These are phyloP conservation scores for Tachysurus vachellii DNA, from an alignment of 2,113 vertebrate genomes.

Conservation along the genomic window DNA sequence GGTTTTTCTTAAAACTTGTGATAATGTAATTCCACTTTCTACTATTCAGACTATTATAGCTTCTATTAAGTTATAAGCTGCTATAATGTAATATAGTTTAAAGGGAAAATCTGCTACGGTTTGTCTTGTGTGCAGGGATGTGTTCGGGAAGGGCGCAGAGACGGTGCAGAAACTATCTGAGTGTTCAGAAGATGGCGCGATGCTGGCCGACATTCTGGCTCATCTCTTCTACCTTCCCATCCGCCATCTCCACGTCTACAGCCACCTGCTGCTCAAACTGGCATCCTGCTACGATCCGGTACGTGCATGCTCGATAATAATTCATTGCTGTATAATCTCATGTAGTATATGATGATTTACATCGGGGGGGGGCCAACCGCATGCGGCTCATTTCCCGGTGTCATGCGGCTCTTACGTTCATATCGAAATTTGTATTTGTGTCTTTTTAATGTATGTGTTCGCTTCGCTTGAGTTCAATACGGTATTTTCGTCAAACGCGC, in stretches of 20 bases:
- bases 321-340: neutral
- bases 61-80: neutral
- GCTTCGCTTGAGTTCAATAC: no score
- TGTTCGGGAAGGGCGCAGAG: constrained; percentile 87
- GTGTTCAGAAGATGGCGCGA: constrained; percentile 77
- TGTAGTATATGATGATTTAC: no score
- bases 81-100: neutral
- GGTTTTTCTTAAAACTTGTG: no score
- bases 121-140: constrained; percentile 73
- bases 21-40: no score
- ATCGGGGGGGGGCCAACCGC: no score
- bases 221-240: constrained; percentile 87
- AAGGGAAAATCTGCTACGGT: neutral
- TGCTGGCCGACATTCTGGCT: constrained; percentile 80
- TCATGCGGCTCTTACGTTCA: no score
- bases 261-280: constrained; percentile 88
- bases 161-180: constrained; percentile 83
- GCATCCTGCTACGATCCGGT: constrained; percentile 95
- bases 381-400: no score
- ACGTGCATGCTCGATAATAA: neutral
- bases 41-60: neutral
- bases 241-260: constrained; percentile 85
- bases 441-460: no score
- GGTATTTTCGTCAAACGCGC: no score
- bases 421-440: no score